Base-by-base conservation (phyloP, 2,797 vertebrate genomes). In the Acipenser transmontanus region DNA sequence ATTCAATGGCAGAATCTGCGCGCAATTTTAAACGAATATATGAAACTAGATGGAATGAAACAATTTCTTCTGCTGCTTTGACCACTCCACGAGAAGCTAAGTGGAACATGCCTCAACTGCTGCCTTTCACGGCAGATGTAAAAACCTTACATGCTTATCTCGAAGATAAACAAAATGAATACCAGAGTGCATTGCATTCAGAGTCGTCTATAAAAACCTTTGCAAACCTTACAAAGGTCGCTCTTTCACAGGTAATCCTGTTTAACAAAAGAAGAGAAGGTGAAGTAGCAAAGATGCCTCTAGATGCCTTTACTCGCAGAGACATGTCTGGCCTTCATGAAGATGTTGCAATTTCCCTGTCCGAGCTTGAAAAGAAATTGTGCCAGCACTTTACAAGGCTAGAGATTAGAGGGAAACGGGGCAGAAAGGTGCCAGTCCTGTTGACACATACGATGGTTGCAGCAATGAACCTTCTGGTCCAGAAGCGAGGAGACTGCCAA, bases 41-140 rank as follows among this genome's bases (percentile, higher is more conserved):
- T 49, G 52, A 71, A 14, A 72, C 61, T 8, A 77, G 70, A 69
- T 78, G 72, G 73, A 68, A 11, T 47, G 71, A 68, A 50, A 70
- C 68, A 20, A 65, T 77, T 14, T 73, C 68, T 2, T 71, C 73
- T 0, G 47, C 71, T 2, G 72, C 77, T 8, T 64, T 76, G 17
- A 5, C 50, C 8, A 73, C 66, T 14, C 8, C 73, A 47, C 67
- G 3, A 20, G 70, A 79, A 34, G 67, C n/a, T 1, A 76, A 79
- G 51, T 70, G 69, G 66, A 75, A 54, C 17, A 8, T 14, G 48
- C 70, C 70, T 8, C 52, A 68, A 10, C 68, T 75, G 8, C 61
- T 75, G 50, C 69, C 66, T 0, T 73, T 76, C 9, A 11, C 52
- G 8, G 52, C 8, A 54, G 52, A 54, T 54, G 52, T 54, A 9